Evolutionary conservation across 2,888 invertebrate genomes (phyloP).

Genomic region (Salticus scenicus): DNA sequence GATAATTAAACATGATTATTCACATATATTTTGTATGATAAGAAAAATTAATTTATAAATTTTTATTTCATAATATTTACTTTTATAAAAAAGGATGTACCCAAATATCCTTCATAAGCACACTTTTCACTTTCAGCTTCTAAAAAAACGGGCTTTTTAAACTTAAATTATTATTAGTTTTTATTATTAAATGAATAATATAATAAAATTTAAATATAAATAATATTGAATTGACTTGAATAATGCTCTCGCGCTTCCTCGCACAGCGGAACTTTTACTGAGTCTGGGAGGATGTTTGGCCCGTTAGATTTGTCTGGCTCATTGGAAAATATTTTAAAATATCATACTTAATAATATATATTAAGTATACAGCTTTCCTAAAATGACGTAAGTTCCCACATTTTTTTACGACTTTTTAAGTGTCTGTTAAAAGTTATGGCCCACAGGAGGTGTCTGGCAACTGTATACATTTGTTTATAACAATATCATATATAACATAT

Average conservation of each 20-base stretch:
- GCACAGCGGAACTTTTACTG: neutral
- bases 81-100: no score
- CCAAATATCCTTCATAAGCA: no score
- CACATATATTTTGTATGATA: no score
- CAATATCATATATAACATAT: neutral
- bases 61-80: no score
- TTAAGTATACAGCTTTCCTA: neutral
- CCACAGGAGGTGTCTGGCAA: neutral
- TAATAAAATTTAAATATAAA: neutral
- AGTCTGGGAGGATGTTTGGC: neutral
- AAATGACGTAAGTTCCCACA: neutral
- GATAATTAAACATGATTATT: neutral
- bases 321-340: neutral
- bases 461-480: neutral
- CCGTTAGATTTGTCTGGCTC: neutral
- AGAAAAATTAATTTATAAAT: no score
- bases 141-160: no score
- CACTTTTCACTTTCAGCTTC: no score
- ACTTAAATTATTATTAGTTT: neutral
- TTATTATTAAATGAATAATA: neutral
- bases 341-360: neutral
- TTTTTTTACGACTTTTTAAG: neutral
- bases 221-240: neutral
- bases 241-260: neutral
- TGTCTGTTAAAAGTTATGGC: neutral